Evolutionary conservation across 2,888 invertebrate genomes (phyloP), one percentile per base, ranked within the genome.

Genomic region (Caenorhabditis sp.): DNA sequence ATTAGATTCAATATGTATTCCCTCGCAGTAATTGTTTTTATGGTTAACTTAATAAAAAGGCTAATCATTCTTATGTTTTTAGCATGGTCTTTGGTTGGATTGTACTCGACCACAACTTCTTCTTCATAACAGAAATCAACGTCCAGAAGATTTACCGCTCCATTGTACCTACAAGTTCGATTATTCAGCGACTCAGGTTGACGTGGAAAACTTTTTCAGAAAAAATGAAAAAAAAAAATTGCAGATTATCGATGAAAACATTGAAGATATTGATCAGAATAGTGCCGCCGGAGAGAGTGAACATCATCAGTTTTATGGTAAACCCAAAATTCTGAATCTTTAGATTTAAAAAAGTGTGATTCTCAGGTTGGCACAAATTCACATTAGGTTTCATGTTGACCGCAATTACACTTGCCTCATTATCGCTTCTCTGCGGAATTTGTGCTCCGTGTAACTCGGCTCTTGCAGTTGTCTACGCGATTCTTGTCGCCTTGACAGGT

Each of bases 161-260:
- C 86, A 86, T 60, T 86, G 86, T 65, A 86, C 86, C 8, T 86
- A 86, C 66, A 86, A 86, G 64, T 86, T 86, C 57, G 86, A 86
- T 71, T 62, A 75, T 37, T 79, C 83, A 2, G 84, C 85, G 1
- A 79, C 75, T 27, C 77, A 79, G 69, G 79, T 69, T 43, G 50
- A 60, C 8, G 17, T 14, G 8, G 1, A 37, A 4, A 24, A 57
- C 23, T 14, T 58, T 53, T 61, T 55, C 14, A 2, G 1, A 10
- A 53, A 21, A 53, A 21, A 5, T 4, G 5, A 5, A 19, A 19
- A 19, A 19, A 21, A 55, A 14, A 10, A 19, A 31, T 58, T 54
- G 31, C 49, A 86, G 70, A 77, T 86, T 19, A 79, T 86, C 49
- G 85, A 86, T 55, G 84, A 82, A 67, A 85, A 86, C 66, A 79